A percentile compares a stretch with the other conserved stretches of the same genome.
Conservation (phyloP, 2,888 invertebrate genomes). For the Cabera pusaria region DNA sequence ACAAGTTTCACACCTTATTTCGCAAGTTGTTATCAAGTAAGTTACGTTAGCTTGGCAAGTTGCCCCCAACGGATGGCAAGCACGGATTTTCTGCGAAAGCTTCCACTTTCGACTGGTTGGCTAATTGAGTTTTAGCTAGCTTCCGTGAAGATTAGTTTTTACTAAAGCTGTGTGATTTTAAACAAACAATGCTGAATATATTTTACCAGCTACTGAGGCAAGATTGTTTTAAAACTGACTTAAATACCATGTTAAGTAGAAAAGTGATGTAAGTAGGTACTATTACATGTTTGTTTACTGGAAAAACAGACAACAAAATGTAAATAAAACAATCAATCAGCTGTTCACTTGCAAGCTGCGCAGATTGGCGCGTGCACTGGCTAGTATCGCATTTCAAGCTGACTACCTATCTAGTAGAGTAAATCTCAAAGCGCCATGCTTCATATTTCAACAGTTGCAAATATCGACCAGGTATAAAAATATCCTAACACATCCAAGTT, state of each 20-base stretch:
- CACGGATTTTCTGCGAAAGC: conserved; percentile 53
- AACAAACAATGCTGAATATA: no score
- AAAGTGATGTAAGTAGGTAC: no score
- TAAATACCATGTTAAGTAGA: no score
- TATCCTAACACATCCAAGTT: conserved; percentile 61
- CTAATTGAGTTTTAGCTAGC: conserved; percentile 47
- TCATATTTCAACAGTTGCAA: conserved; percentile 54
- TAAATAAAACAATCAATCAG: conserved; percentile 36
- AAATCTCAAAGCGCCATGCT: conserved; percentile 38
- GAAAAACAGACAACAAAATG: no score
- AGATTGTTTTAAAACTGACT: no score
- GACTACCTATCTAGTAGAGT: conserved; percentile 26
- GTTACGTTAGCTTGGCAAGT: conserved; percentile 53
- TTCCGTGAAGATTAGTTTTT: conserved; percentile 29
- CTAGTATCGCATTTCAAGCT: conserved; percentile 18
- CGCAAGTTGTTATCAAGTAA: conserved; percentile 47
- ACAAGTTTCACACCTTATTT: conserved; percentile 29
- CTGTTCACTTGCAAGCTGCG: conserved; percentile 28
- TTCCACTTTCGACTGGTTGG: conserved; percentile 47
- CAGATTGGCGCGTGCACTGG: conserved; percentile 19
- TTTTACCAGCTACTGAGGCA: no score
- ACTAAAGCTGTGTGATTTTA: no score
- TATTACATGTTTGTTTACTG: no score
- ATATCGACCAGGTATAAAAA: conserved; percentile 59
- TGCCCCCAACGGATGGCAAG: conserved; percentile 51